Conservation (phyloP, 2,113 vertebrate species). For the Guaruba guarouba region DNA sequence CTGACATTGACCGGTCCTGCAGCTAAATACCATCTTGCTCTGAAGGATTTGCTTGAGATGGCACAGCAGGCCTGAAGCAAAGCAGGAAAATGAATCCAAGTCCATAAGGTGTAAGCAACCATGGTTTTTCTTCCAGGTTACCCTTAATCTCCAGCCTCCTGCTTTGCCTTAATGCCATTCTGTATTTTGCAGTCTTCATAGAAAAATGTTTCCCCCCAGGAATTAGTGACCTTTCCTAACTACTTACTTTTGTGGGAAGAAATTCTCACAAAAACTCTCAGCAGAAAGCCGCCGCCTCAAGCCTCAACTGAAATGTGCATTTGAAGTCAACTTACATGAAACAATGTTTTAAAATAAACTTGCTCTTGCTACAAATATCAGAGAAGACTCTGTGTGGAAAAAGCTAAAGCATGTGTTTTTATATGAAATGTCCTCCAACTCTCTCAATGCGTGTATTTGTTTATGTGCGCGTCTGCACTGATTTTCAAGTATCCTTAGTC, state of each 20-base stretch:
- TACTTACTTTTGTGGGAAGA: not conserved
- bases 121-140: not conserved
- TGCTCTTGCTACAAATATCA: not conserved
- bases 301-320: not conserved
- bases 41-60: constrained; percentile 54
- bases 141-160: not conserved
- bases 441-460: not conserved
- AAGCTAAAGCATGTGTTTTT: not conserved
- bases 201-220: not conserved
- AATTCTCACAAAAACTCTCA: not conserved
- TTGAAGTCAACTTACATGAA: not conserved
- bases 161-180: not conserved
- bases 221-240: not conserved
- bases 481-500: not conserved
- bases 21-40: constrained; percentile 29
- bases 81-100: not conserved
- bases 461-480: not conserved
- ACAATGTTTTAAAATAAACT: not conserved
- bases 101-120: not conserved
- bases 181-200: not conserved
- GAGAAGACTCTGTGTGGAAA: not conserved
- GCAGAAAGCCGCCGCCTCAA: not conserved
- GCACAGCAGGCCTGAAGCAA: constrained; percentile 32
- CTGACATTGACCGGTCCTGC: not conserved
- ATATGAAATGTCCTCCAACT: not conserved